phyloP scores from a whole-genome alignment of 2,797 vertebrate species.

The Danio jaintianensis region DNA sequence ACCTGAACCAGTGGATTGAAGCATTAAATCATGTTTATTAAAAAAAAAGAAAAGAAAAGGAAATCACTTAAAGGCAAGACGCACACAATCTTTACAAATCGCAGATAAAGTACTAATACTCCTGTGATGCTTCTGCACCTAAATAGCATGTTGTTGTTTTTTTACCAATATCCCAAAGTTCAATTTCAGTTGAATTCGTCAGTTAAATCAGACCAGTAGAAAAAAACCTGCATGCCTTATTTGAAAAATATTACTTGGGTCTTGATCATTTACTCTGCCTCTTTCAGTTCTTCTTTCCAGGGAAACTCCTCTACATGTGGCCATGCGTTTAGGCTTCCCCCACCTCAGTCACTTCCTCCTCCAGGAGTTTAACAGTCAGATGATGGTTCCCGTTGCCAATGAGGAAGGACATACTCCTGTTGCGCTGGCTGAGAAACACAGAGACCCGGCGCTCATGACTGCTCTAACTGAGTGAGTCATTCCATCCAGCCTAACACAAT shows the following conservation, averaged over 20 bases:
- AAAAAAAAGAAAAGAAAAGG: no score
- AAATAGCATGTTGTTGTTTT: background rate
- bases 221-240: background rate
- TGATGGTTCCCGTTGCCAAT: constrained; percentile 73
- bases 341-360: constrained; percentile 82
- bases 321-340: constrained; percentile 80
- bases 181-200: background rate
- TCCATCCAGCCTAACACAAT: background rate
- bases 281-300: constrained; percentile 68
- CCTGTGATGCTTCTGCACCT: background rate
- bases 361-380: constrained; percentile 77
- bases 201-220: background rate
- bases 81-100: background rate
- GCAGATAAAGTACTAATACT: no score
- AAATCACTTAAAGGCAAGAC: background rate
- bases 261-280: background rate
- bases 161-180: no score
- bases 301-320: constrained; percentile 83
- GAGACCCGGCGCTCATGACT: constrained; percentile 71
- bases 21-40: no score
- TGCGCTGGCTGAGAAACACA: constrained; percentile 76
- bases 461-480: constrained; percentile 77
- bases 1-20: no score
- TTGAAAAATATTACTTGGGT: constrained; percentile 42
- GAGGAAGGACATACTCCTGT: constrained; percentile 79